Percentiles rank a stretch among this genome's conserved stretches.
phyloP scores from a whole-genome alignment of 2,888 invertebrate species.

The Euclidia mi region DNA sequence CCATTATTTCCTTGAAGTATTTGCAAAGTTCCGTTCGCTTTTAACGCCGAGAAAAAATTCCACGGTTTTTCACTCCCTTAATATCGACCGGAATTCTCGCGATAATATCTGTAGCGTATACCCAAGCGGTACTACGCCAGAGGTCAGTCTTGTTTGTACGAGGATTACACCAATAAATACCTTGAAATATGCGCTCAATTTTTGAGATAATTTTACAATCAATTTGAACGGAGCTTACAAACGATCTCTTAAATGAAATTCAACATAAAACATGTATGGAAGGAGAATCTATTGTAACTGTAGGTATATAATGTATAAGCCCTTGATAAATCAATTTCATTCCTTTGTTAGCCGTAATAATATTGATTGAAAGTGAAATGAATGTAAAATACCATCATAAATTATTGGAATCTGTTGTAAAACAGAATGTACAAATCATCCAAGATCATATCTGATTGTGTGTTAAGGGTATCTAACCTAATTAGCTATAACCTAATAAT shows the following conservation, averaged over 20 bases:
- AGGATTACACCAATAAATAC: not conserved
- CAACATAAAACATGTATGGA: too few species aligned
- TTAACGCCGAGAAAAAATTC: conserved; percentile 65
- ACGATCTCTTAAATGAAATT: too few species aligned
- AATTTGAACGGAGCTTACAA: too few species aligned
- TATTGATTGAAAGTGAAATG: too few species aligned
- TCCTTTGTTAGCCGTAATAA: too few species aligned
- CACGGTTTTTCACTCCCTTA: conserved; percentile 61
- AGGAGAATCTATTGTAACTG: too few species aligned
- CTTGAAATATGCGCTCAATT: not conserved
- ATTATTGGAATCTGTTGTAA: too few species aligned
- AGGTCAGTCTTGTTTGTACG: conserved; percentile 4
- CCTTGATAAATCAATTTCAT: too few species aligned
- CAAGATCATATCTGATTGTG: conserved; percentile 1
- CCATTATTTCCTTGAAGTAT: conserved; percentile 79
- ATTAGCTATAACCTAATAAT: conserved; percentile 4
- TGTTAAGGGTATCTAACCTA: conserved; percentile 7
- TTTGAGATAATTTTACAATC: too few species aligned
- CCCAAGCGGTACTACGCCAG: not conserved
- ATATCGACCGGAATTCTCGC: conserved; percentile 53
- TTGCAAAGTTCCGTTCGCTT: conserved; percentile 72
- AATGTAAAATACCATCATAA: too few species aligned
- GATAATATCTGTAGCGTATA: conserved; percentile 12
- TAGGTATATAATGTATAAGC: too few species aligned
- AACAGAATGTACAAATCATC: conserved; percentile 3